Evolutionary conservation across 2,113 vertebrate genomes (phyloP), one percentile per base, ranked within the genome.

Genomic region (Apteryx mantelli): DNA sequence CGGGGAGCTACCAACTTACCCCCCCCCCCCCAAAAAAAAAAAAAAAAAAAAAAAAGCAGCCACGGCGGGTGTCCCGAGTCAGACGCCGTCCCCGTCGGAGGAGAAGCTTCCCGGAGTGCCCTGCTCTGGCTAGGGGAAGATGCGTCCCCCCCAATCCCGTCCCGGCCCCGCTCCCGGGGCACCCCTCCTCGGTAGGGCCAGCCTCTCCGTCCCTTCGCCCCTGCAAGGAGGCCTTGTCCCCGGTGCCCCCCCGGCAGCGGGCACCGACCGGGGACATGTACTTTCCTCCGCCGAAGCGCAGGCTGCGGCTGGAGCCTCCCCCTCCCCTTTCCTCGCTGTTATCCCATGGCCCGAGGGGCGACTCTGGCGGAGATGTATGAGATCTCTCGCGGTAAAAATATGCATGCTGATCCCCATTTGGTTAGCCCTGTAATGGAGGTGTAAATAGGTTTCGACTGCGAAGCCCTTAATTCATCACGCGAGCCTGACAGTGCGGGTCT

Each of bases 361-460:
- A 42, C 98, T 98, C 95, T 98, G 98, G 98, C 97, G 97, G 94
- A 98, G 98, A 98, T 97, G 96, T 98, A 99, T 98, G 98, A 97
- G 97, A 98, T 96, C 98, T 98, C 98, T 96, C 63, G 97, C 91
- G 97, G 98, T 98, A 98, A 98, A 96, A 98, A 99, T 98, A 98
- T 98, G 97, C 99, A 95, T 92, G 95, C 98, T 83, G 97, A 95
- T 98, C 97, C 97, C 98, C 98, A 98, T 98, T 98, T 97, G 98
- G 98, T 80, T 97, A 97, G 93, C 97, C 95, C 97, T 97, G 74
- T 98, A 98, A 98, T 98, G 98, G 98, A 98, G 95, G 97, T 97
- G 98, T 98, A 99, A 98, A 98, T 98, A 98, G 98, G 98, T 98
- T 98, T 98, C 97, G 97, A 98, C 97, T 97, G 98, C 92, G 86